Base-by-base conservation (phyloP, 1,140 invertebrate genomes). In the Danaus melanippus region DNA sequence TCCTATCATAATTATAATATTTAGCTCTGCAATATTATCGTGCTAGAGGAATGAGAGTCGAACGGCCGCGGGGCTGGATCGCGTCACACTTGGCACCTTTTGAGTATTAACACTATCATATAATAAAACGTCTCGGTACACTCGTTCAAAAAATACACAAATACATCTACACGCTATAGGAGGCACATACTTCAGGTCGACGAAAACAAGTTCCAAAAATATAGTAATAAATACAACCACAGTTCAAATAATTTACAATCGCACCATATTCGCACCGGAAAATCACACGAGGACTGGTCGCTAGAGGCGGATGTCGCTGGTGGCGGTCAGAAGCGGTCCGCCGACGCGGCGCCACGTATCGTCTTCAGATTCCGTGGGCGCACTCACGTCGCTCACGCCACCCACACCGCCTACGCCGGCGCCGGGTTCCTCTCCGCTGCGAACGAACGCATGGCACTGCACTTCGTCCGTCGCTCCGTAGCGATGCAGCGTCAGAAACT, bases 41-140 rank as follows among this genome's bases (percentile, higher is more conserved):
- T 68, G 77, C 75, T 77, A 79, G 63, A 76, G 81, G 81, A 84
- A 84, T 82, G 81, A 84, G 75, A 76, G 66, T 66, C 61, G 65
- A 59, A 59, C 61, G 65, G 62, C 66, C 64, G 50, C 53, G 51
- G 54, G 66, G 59, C 63, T 66, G 59, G 63, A 59, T 65, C 66
- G 71, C 72, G 74, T 69, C 74, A 76, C 66, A 67, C 71, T 82
- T 78, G 79, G 77, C 79, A 82, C 77, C 73, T 74, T 79, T 66
- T 84, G 80, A 84, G 81, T 84, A 84, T 84, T 84, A 74, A 76
- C 64, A 60, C 79, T 81, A 81, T 67, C 62, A 65, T 70, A 68
- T 64, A 21, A 63, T 69, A 64, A 72, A 74, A 58, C 65, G 57
- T 71, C 70, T 61, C 71, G 70, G 70, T 71, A 67, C 71, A 71